Percentiles rank a stretch among this genome's conserved stretches.
Evolutionary conservation across 2,888 invertebrate genomes (phyloP).

Genomic region (Cenopis cana): DNA sequence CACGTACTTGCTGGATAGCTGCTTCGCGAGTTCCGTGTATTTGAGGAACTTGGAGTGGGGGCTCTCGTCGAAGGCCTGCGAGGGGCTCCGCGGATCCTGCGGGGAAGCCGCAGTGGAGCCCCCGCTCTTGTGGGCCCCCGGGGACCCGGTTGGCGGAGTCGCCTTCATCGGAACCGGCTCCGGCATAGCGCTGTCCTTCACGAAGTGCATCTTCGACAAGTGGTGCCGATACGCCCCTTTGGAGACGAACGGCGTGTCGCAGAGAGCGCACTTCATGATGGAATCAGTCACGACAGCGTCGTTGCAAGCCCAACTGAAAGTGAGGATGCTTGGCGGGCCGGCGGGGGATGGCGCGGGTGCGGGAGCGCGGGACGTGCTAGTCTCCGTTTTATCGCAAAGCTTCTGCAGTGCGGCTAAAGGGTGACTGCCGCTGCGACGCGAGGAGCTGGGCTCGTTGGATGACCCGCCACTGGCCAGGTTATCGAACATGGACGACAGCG

Average conservation of each 20-base stretch:
- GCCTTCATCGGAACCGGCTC: slow-evolving; percentile 89
- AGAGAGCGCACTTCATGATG: slow-evolving; percentile 97
- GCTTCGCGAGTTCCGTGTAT: slow-evolving; percentile 99
- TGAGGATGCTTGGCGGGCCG: slow-evolving; percentile 92
- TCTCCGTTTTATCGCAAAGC: slow-evolving; percentile 97
- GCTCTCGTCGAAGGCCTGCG: slow-evolving; percentile 92
- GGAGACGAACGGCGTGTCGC: slow-evolving; percentile 97
- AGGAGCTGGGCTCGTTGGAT: slow-evolving; percentile 80
- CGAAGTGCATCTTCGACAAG: slow-evolving; percentile 97
- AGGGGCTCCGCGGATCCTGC: slow-evolving; percentile 85
- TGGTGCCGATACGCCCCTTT: slow-evolving; percentile 99
- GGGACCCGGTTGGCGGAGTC: slow-evolving; percentile 75
- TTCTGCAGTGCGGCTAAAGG: slow-evolving; percentile 97
- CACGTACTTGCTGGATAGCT: slow-evolving; percentile 98
- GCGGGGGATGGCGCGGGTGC: slow-evolving; percentile 85
- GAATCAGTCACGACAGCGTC: slow-evolving; percentile 95
- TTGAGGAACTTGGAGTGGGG: slow-evolving; percentile 99
- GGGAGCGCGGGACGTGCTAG: slow-evolving; percentile 86
- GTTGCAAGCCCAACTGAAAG: slow-evolving; percentile 97
- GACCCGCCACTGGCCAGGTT: slow-evolving; percentile 88
- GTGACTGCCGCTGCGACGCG: slow-evolving; percentile 91
- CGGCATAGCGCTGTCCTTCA: slow-evolving; percentile 94
- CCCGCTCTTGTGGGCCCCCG: slow-evolving; percentile 74
- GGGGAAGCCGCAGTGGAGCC: slow-evolving; percentile 79
- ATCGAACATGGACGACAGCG: slow-evolving; percentile 96